Evolutionary conservation across 2,888 invertebrate genomes (phyloP).

Genomic region (Calliopum simillimum): DNA sequence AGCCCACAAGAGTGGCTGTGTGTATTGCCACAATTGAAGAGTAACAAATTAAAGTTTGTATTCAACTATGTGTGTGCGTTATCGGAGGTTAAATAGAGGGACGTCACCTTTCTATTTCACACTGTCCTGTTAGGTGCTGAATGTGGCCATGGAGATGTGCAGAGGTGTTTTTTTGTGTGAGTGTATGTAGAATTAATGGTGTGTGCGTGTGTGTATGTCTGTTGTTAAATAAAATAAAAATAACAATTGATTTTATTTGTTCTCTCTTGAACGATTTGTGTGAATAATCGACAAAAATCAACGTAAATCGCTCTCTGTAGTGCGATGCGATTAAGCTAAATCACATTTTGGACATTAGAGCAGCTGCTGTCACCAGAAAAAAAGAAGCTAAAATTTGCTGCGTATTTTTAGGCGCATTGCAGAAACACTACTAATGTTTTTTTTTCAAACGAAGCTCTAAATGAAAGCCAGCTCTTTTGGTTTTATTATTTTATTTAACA

Average conservation of each 20-base stretch:
- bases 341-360: neutral
- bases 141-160: neutral
- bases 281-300: slow-evolving; percentile 28
- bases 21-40: no score
- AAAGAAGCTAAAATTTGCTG: no score
- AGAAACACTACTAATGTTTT: neutral
- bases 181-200: neutral
- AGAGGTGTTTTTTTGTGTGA: neutral
- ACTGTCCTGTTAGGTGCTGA: neutral
- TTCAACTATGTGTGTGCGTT: neutral
- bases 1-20: no score
- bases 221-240: neutral
- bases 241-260: neutral
- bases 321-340: slow-evolving; percentile 27
- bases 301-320: slow-evolving; percentile 22
- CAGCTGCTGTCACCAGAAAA: neutral
- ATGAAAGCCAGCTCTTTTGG: slow-evolving; percentile 33
- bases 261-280: neutral
- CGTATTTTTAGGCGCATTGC: no score
- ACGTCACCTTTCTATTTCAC: neutral
- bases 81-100: slow-evolving; percentile 18
- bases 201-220: slow-evolving; percentile 11
- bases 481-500: slow-evolving; percentile 61
- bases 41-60: no score
- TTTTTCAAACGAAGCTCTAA: neutral